Evolutionary conservation across 2,113 vertebrate genomes (phyloP), one percentile per base, ranked within the genome.

Genomic region (Hyaena hyaena): DNA sequence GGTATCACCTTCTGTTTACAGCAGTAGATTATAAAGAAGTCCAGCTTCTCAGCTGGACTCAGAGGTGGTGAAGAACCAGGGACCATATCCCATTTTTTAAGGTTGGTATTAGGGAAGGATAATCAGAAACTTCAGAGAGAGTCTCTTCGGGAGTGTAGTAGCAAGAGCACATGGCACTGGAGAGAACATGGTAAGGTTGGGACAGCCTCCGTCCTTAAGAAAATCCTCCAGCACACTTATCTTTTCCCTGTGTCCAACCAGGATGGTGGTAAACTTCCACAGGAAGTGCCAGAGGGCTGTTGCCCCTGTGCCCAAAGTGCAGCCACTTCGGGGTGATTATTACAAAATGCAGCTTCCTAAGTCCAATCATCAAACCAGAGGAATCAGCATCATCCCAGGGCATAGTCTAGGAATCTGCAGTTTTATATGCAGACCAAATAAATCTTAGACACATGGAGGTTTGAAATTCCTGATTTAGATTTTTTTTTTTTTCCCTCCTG

Each of bases 381-480:
- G 58, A 69, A 80, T 28, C 7, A 61, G 11, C 55, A 43, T 39
- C 69, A 85, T 28, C 65, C 88, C 24, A 12, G 35, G 55, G 7
- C 1, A 31, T 45, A 45, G n/a, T 7, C 68, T 50, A 93, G 76
- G n/a, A 66, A 81, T 48, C 79, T 71, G 14, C 16, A 83, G 55
- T 88, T 97, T 95, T 76, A 26, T 39, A 58, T 66, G 33, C 58
- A 76, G 35, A 39, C 79, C 39, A 83, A 55, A 85, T 85, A 87
- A 90, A 96, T 45, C n/a, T 93, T 89, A 10, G 35, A 65, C 17
- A 24, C 16, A 58, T 26, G 19, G 23, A 74, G 33, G 48, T 43
- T 89, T 96, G 71, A 35, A 39, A 68, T 69, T 16, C 21, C 71
- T 45, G 48, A 69, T 90, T 45, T 63, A 11, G 4, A 31, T 66